A percentile compares a stretch with the other conserved stretches of the same genome.
phyloP scores from a whole-genome alignment of 2,888 invertebrate species.

The Nudaria mundana region DNA sequence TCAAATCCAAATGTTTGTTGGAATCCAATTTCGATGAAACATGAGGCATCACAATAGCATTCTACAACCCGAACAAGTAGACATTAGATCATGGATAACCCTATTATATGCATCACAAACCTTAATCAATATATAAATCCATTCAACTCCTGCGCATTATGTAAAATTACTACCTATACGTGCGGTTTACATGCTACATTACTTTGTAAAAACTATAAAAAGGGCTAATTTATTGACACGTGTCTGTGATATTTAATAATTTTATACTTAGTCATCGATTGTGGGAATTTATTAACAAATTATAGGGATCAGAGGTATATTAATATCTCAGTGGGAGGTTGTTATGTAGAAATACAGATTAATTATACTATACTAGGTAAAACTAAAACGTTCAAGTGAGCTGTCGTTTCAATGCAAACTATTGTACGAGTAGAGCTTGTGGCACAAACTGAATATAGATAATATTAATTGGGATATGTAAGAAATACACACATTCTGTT shows the following conservation, averaged over 20 bases:
- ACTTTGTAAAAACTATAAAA: conserved; percentile 22
- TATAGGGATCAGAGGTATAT: conserved; percentile 13
- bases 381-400: too few relatives aligned
- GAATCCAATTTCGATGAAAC: too few relatives aligned
- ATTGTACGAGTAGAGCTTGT: too few relatives aligned
- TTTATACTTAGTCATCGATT: conserved; percentile 48
- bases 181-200: conserved; percentile 18
- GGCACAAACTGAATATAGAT: too few relatives aligned
- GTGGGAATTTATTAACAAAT: conserved; percentile 47
- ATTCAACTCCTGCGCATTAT: conserved; percentile 21
- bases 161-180: conserved; percentile 16
- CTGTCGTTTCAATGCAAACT: too few relatives aligned
- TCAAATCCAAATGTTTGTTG: too few relatives aligned
- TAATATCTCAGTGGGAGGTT: conserved; percentile 17
- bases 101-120: conserved; percentile 25
- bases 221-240: conserved; percentile 53
- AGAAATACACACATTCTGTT: too few relatives aligned
- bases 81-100: conserved; percentile 21
- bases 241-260: conserved; percentile 45
- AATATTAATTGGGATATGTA: too few relatives aligned
- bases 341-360: conserved; percentile 2
- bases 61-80: too few relatives aligned
- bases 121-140: conserved; percentile 23
- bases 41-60: too few relatives aligned
- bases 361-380: too few relatives aligned